A percentile compares a stretch with the other conserved stretches of the same genome.
These are phyloP conservation scores for Heliconius aoede DNA, from an alignment of 2,888 invertebrate genomes.

Conservation along the genomic window DNA sequence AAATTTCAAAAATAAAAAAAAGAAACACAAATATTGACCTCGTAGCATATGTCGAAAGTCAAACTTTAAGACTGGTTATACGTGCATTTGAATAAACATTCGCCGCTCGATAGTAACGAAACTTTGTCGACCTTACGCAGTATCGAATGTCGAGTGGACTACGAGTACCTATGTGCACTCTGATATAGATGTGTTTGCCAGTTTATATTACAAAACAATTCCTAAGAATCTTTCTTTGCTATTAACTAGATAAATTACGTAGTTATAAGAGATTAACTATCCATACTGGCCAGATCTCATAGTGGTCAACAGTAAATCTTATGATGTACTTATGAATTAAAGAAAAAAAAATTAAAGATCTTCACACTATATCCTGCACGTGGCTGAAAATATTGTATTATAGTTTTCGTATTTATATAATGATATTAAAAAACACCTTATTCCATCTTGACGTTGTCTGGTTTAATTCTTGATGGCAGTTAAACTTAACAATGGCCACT, in stretches of 20 bases:
- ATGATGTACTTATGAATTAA: background rate
- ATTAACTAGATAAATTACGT: background rate
- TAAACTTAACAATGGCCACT: slow-evolving; percentile 54
- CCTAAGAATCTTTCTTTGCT: background rate
- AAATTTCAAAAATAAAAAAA: slow-evolving; percentile 25
- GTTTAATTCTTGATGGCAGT: slow-evolving; percentile 59
- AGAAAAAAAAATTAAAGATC: background rate
- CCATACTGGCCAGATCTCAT: background rate
- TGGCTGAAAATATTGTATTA: too few relatives aligned
- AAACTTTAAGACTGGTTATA: slow-evolving; percentile 73
- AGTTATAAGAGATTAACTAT: background rate
- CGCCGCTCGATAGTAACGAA: slow-evolving; percentile 73
- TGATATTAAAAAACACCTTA: slow-evolving; percentile 56
- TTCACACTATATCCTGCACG: too few relatives aligned
- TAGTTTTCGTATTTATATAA: slow-evolving; percentile 44
- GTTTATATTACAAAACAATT: background rate
- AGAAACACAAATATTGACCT: slow-evolving; percentile 78
- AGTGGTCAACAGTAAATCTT: background rate
- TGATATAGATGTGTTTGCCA: slow-evolving; percentile 76
- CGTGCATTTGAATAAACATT: slow-evolving; percentile 82
- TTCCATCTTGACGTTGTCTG: slow-evolving; percentile 50
- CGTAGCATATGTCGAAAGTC: slow-evolving; percentile 80
- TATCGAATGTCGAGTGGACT: slow-evolving; percentile 68
- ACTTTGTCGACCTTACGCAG: slow-evolving; percentile 76
- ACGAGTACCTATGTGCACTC: slow-evolving; percentile 61